Base-by-base conservation (phyloP, 2,888 invertebrate genomes). In the Tupiocoris notatus region DNA sequence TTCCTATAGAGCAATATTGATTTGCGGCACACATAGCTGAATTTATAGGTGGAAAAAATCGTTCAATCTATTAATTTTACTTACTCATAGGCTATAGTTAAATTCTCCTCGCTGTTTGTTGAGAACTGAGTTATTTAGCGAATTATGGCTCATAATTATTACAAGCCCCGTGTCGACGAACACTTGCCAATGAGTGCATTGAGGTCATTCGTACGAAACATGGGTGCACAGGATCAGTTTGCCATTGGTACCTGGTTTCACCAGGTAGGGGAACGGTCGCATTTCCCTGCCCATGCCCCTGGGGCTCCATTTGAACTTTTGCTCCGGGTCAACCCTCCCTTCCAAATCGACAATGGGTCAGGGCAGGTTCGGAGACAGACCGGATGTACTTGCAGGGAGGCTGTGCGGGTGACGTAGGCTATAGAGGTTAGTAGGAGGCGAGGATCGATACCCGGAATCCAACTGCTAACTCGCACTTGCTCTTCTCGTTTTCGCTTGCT, bases 301-400 rank as follows among this genome's bases (percentile, higher is more conserved):
- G 57, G 67, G 58, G 68, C 57, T 68, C 57, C 22, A 68, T 68
- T 68, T 68, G 68, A 68, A 68, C 68, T 68, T 68, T 68, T 57
- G 57, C 68, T 20, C 68, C 58, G 58, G 68, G 68, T 68, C 68
- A 68, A 68, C 2, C 68, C 58, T 17, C 68, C 57, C 56, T 23
- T 58, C 66, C 66, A 20, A 22, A 57, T 57, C 68, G 39, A 39
- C 39, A 12, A 39, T 7, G 39, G 39, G 39, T 39, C 39, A 39
- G 39, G 39, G 39, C 39, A 39, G 39, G 39, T 39, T 39, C 39
- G 39, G 39, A 39, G 39, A 39, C 39, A 39, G 12, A 39, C 39
- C 39, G 39, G 39, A 39, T 39, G 39, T 39, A 39, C 39, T 39
- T 39, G 39, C 39, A 39, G 39, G 39, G 39, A 39, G 39, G 12